Conservation (phyloP, 2,888 invertebrate species). For the Sesamia inferens region DNA sequence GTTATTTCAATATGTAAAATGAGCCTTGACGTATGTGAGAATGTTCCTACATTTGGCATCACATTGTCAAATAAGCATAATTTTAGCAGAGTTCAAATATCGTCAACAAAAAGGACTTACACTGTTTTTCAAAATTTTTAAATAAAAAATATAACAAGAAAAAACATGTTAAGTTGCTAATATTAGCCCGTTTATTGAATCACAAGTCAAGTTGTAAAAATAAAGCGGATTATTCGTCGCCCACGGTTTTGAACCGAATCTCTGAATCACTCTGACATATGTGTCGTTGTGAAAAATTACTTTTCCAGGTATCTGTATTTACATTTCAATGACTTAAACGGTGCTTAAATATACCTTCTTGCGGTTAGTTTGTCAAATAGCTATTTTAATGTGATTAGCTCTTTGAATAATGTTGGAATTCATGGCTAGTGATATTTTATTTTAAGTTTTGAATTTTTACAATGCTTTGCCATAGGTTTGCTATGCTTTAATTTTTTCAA, state of each 20-base stretch:
- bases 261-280: slow-evolving; percentile 75
- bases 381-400: slow-evolving; percentile 58
- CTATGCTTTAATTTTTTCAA: background rate
- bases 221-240: slow-evolving; percentile 80
- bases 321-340: slow-evolving; percentile 63
- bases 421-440: slow-evolving; percentile 2
- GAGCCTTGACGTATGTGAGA: slow-evolving; percentile 17
- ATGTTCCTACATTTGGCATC: slow-evolving; percentile 27
- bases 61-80: slow-evolving; percentile 47
- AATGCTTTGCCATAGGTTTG: background rate
- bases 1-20: slow-evolving; percentile 27
- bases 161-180: slow-evolving; percentile 66
- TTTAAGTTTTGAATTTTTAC: background rate
- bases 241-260: slow-evolving; percentile 72
- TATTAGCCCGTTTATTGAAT: slow-evolving; percentile 79
- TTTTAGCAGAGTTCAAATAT: slow-evolving; percentile 37
- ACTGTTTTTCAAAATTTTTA: slow-evolving; percentile 41
- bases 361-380: slow-evolving; percentile 37
- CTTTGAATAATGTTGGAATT: slow-evolving; percentile 34
- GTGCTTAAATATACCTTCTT: slow-evolving; percentile 41
- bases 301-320: slow-evolving; percentile 74
- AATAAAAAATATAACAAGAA: slow-evolving; percentile 52
- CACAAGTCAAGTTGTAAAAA: slow-evolving; percentile 79
- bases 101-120: slow-evolving; percentile 47
- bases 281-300: slow-evolving; percentile 72